Evolutionary conservation across 2,113 vertebrate species (phyloP), one percentile per base, ranked within the genome.

Genomic region (Misgurnus anguillicaudatus): DNA sequence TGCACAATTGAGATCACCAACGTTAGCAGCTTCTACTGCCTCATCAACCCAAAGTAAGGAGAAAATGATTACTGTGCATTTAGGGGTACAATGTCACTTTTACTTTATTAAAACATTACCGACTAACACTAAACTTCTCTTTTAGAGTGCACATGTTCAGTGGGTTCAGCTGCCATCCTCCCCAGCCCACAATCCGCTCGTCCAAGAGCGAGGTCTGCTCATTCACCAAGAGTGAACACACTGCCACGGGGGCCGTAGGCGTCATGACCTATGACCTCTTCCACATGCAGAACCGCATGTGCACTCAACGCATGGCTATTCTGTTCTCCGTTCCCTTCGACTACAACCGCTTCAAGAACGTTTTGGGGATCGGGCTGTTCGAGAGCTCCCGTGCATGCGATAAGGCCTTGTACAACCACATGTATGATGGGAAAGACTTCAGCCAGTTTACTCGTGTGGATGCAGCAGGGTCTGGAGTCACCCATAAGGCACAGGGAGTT

Each of bases 261-360:
- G 21, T 92, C 64, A 78, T 93, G 65, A 91, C 91, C 87, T 93
- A 92, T 4, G 91, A 92, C 87, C 76, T 93, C 51, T 89, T 90
- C 86, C 82, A 91, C 16, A 88, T 86, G 87, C 80, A 83, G 62
- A 89, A 36, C 70, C 76, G 71, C 3, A 42, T 72, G 4, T 86
- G 82, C 87, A 47, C 85, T 0, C 80, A 90, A 6, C 89, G 87
- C 47, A 5, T 91, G 65, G 89, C 88, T 76, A 53, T 92, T 75
- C 88, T 92, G 90, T 93, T 92, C 85, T 93, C 91, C 0, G 87
- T 93, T 65, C 90, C 92, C 62, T 91, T 74, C 11, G 90, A 93
- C 86, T 73, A 58, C 51, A 87, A 85, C 82, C 13, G 88, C 57
- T 91, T 90, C 81, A 88, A 89, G 66, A 93, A 91, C 83, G 79